These are phyloP conservation scores for Sturnus vulgaris DNA, from an alignment of 2,113 vertebrate species.

Conservation along the genomic window DNA sequence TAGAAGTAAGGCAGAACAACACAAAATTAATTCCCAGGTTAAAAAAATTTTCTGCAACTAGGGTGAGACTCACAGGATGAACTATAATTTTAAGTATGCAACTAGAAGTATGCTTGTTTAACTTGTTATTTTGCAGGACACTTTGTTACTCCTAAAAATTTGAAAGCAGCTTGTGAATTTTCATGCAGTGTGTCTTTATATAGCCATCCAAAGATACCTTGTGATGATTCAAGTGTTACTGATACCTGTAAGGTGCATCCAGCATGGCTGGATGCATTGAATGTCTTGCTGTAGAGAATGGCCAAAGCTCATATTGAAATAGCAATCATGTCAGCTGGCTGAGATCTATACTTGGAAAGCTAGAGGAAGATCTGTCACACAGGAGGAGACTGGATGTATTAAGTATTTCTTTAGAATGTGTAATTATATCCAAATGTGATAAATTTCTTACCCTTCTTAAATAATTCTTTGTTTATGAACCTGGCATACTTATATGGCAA, in stretches of 20 bases:
- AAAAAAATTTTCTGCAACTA: neutral
- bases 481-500: neutral
- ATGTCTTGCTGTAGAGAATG: neutral
- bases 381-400: neutral
- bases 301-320: neutral
- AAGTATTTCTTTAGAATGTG: neutral
- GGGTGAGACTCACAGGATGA: neutral
- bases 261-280: neutral
- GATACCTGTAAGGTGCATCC: neutral
- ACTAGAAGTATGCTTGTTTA: neutral
- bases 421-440: neutral
- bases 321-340: neutral
- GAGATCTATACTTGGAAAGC: neutral
- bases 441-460: neutral
- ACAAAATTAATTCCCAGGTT: neutral
- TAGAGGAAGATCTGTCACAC: neutral
- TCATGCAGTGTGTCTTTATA: neutral
- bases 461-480: neutral
- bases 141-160: neutral
- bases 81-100: neutral
- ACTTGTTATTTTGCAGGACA: neutral
- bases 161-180: slow-evolving; percentile 11
- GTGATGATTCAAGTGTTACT: neutral
- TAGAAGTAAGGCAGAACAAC: neutral
- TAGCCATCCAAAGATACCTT: neutral